A percentile compares a stretch with the other conserved stretches of the same genome.
phyloP scores from a whole-genome alignment of 2,113 vertebrate species.

The Sporophila hypoxantha region DNA sequence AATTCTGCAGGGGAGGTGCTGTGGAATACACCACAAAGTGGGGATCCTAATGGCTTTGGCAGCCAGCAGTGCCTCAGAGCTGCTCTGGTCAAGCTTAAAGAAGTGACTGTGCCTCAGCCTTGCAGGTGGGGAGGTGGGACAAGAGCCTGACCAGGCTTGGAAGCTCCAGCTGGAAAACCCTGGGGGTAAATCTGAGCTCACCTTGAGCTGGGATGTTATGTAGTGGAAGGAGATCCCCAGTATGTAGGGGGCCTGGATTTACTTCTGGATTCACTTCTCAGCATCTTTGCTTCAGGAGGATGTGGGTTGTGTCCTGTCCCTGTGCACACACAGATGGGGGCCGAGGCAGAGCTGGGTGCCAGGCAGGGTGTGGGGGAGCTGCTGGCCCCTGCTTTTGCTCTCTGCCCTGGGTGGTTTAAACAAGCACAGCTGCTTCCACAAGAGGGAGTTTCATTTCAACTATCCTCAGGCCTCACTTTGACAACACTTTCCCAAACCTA shows the following conservation, averaged over 20 bases:
- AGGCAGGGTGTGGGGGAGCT: not conserved
- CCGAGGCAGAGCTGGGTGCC: not conserved
- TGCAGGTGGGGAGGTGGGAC: not conserved
- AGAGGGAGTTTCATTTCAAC: not conserved
- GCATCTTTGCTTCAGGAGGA: not conserved
- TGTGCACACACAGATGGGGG: accelerated
- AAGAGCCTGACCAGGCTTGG: not conserved
- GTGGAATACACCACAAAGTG: not conserved
- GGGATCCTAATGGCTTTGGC: not conserved
- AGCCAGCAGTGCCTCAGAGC: not conserved
- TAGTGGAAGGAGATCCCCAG: not conserved
- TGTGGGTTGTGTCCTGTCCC: not conserved
- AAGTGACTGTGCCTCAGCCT: not conserved
- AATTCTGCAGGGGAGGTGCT: not conserved
- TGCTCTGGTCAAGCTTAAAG: not conserved
- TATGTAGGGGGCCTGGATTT: not conserved
- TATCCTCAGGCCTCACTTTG: not conserved
- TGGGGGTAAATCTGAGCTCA: not conserved
- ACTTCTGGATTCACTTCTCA: not conserved
- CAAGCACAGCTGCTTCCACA: not conserved
- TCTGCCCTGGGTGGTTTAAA: not conserved
- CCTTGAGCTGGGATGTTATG: not conserved
- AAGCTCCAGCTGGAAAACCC: not conserved
- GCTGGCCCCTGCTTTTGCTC: not conserved
- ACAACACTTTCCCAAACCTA: not conserved